Conservation (phyloP, 92 coral and sea anemone species). For the Desmophyllum pertusum region DNA sequence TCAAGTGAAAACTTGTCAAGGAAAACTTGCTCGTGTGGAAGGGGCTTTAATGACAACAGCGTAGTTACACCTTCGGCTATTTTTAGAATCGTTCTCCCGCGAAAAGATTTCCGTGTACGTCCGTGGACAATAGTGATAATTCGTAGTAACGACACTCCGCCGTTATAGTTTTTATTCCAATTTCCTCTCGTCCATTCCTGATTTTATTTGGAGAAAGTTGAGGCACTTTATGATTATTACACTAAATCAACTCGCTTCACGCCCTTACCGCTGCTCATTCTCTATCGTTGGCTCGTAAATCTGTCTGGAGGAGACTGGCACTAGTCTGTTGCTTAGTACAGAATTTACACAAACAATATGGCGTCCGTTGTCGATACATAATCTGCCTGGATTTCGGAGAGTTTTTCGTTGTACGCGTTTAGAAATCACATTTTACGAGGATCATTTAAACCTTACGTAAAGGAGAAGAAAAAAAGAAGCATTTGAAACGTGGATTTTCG, state of each 20-base stretch:
- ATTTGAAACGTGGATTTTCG: neutral
- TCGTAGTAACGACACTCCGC: too few species aligned
- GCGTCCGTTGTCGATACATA: neutral
- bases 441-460: neutral
- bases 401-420: neutral
- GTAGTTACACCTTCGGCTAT: too few species aligned
- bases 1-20: too few species aligned
- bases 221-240: neutral
- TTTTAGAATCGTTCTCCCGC: too few species aligned
- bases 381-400: neutral
- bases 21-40: too few species aligned
- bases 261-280: neutral
- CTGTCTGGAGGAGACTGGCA: slow-evolving; percentile 17
- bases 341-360: slow-evolving; percentile 33
- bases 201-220: too few species aligned
- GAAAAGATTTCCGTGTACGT: too few species aligned
- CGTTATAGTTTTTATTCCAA: too few species aligned
- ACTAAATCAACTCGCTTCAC: fast-evolving
- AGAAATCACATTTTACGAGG: too few species aligned
- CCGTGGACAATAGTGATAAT: too few species aligned
- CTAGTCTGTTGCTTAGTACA: slow-evolving; percentile 42
- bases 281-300: neutral
- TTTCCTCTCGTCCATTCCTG: too few species aligned
- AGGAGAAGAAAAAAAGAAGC: neutral
- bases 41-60: too few species aligned